Evolutionary conservation across 2,888 invertebrate species (phyloP).

Genomic region (Standfussiana lucernea): DNA sequence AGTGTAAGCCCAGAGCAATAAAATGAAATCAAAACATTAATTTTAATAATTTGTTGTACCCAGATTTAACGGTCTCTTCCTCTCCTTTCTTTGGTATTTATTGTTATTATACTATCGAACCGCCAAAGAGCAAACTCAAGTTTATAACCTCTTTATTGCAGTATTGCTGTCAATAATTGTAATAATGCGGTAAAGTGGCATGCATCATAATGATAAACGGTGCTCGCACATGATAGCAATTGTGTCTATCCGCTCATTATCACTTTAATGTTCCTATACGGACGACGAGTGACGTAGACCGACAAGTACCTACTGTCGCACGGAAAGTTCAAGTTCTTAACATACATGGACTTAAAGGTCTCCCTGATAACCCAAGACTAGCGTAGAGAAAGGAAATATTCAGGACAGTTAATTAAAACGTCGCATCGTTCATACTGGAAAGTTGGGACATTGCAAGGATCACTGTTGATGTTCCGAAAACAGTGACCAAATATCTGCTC

Average conservation of each 20-base stretch:
- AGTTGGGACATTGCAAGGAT: neutral
- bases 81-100: neutral
- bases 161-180: slow-evolving; percentile 49
- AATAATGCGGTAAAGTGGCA: slow-evolving; percentile 23
- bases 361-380: slow-evolving; percentile 21
- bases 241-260: slow-evolving; percentile 51
- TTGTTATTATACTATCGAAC: slow-evolving; percentile 1
- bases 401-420: neutral
- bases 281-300: slow-evolving; percentile 35
- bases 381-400: neutral
- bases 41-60: neutral
- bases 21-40: neutral
- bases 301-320: neutral
- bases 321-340: slow-evolving; percentile 36
- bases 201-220: slow-evolving; percentile 29
- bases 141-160: slow-evolving; percentile 31
- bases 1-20: neutral
- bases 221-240: slow-evolving; percentile 25
- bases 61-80: neutral
- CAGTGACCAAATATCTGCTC: no score
- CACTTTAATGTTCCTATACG: slow-evolving; percentile 15
- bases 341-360: neutral
- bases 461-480: neutral
- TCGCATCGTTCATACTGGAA: neutral
- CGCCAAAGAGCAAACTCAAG: slow-evolving; percentile 16